Evolutionary conservation across 2,113 vertebrate genomes (phyloP), one percentile per base, ranked within the genome.

Genomic region (Vombatus ursinus): DNA sequence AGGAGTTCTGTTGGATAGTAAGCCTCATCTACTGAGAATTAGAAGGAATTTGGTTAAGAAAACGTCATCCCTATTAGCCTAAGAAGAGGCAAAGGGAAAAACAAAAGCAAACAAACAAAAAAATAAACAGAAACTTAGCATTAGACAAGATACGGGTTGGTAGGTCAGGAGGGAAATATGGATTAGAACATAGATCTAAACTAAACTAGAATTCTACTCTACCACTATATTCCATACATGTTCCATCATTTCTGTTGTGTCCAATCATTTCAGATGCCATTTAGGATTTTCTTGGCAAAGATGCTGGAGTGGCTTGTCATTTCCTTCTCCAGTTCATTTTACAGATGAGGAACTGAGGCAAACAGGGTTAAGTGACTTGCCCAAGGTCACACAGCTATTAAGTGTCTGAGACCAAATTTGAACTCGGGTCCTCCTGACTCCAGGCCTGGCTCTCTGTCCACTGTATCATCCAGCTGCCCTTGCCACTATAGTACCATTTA

Each of bases 61-160:
- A 96, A 47, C 90, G 49, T 51, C 51, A 89, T 93, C 95, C 95
- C 94, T n/a, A 48, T 93, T 37, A 50, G 31, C 19, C n/a, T 96
- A 53, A 61, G 28, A 61, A 92, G 8, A 95, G 12, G 57, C 77
- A 90, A 97, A 48, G 44, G 54, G 24, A 91, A 90, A 90, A 61
- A 37, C 25, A 68, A 68, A 77, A 19, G 57, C 57, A 37, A 57
- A 37, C 3, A 37, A 68, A 37, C 1, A 68, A 37, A 77, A 3
- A 68, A n/a, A 68, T 0, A n/a, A 16, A 16, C 11, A 28, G 28
- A 57, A 57, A 57, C 24, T 68, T 37, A 77, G 14, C 12, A 7
- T 77, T 37, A 77, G 37, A 11, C 14, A 68, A 68, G 37, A 14
- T 68, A 0, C 0, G 0, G 26, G 1, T 68, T 68, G 14, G 61